Evolutionary conservation across 2,113 vertebrate species (phyloP).

Genomic region (Lagopus leucura): DNA sequence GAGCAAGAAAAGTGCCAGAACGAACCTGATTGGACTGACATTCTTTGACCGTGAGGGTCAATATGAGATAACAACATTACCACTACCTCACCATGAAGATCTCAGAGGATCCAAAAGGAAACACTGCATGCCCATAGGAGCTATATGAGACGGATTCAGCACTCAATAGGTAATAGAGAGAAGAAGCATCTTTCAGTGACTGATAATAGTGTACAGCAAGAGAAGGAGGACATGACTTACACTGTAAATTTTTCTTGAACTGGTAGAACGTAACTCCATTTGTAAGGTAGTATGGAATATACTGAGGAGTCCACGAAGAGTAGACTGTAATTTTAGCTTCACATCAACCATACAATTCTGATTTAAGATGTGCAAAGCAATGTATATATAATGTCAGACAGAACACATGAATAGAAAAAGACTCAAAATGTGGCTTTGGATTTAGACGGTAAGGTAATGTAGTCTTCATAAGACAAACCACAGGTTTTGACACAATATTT

Average conservation of each 20-base stretch:
- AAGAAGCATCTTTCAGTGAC: background rate
- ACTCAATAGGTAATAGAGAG: background rate
- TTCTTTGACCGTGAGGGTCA: background rate
- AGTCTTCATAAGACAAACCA: constrained; percentile 17
- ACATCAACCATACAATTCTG: background rate
- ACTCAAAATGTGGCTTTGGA: background rate
- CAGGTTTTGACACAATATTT: background rate
- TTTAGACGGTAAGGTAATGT: background rate
- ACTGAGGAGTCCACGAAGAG: background rate
- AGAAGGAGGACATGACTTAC: background rate
- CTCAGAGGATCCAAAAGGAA: background rate
- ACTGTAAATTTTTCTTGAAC: background rate
- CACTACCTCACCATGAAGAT: background rate
- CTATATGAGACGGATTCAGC: background rate
- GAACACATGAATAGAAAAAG: background rate
- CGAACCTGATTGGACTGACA: background rate
- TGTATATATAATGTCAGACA: background rate
- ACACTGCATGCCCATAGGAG: background rate
- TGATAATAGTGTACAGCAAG: background rate
- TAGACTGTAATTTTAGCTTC: background rate
- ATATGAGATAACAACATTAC: background rate
- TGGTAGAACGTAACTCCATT: background rate
- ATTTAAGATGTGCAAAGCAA: background rate
- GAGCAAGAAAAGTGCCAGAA: background rate
- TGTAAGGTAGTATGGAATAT: background rate